phyloP scores from a whole-genome alignment of 2,888 invertebrate genomes.

The Cryptocephalus moraei region DNA sequence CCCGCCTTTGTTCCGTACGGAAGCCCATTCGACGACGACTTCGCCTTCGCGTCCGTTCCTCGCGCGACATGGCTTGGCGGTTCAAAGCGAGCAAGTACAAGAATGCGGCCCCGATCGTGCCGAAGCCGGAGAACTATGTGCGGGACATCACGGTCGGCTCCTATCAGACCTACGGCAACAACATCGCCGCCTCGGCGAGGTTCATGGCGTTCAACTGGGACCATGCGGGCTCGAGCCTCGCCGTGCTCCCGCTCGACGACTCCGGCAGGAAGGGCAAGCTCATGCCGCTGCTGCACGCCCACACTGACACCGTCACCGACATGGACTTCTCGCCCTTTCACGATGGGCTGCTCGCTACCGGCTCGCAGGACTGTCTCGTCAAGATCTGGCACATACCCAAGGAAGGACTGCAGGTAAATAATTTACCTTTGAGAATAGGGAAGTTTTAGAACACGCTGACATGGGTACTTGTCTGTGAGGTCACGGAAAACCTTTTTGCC shows the following conservation, averaged over 20 bases:
- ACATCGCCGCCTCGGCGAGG: constrained; percentile 84
- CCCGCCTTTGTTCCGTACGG: too few species aligned
- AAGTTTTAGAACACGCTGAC: not conserved
- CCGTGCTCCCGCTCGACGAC: constrained; percentile 78
- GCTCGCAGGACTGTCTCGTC: constrained; percentile 79
- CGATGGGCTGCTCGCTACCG: constrained; percentile 83
- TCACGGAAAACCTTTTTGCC: too few species aligned
- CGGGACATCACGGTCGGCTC: constrained; percentile 86
- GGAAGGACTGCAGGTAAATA: constrained; percentile 46
- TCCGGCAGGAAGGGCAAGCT: constrained; percentile 82
- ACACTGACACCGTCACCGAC: constrained; percentile 86
- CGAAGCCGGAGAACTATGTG: constrained; percentile 83
- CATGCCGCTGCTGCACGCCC: constrained; percentile 76
- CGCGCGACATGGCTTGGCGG: constrained; percentile 70
- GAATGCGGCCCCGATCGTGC: constrained; percentile 93
- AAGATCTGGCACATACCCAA: constrained; percentile 88
- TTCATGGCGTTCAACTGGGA: constrained; percentile 96
- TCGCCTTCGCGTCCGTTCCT: too few species aligned
- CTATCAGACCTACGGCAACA: constrained; percentile 90
- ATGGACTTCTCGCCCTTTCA: constrained; percentile 94
- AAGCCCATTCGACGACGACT: too few species aligned
- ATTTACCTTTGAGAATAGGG: not conserved
- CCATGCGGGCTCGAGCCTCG: constrained; percentile 83
- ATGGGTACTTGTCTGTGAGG: too few species aligned
- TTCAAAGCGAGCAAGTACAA: constrained; percentile 98